Evolutionary conservation across 2,797 vertebrate species (phyloP), one percentile per base, ranked within the genome.

Genomic region (Cyclura pinguis): DNA sequence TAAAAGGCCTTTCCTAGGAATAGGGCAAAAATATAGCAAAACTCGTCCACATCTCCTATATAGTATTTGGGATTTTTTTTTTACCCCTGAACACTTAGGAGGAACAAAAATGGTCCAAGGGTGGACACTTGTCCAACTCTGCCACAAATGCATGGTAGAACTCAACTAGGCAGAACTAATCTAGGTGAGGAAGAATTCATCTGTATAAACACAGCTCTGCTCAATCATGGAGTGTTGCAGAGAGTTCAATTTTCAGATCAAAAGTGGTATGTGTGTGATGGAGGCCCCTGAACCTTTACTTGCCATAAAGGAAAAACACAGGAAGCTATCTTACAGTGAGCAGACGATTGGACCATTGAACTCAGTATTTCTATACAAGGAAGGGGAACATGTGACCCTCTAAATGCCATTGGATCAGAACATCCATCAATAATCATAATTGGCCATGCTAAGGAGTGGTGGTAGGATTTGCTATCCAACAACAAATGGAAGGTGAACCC

Each of bases 321-420:
- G 35, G 42, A 50, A 78, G 42, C 7, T 42, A 20, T 20, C 42
- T 27, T 78, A 12, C 2, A 27, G 10, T 24, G 3, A 24, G 18
- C 13, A 27, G 38, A 77, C 2, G 13, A 52, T 18, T 52, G 29
- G 50, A 3, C 6, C 29, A 80, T 35, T 35, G 8, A 69, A 18
- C 27, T 76, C 38, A 92, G 85, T 64, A 91, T 92, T 86, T 29
- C n/a, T 47, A 18, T 10, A 76, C 20, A 6, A 76, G 35, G 18
- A 76, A 20, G 18, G 35, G 73, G 10, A 20, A 16, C 6, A 29
- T 14, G 35, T 76, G 73, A 20, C 35, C 35, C 5, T 76, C 22
- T 18, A 22, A 1, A 42, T 38, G 2, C 4, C 27, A 50, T 22
- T 29, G 38, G 38, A 78, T 1, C 12, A 47, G 38, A 78, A 13